Evolutionary conservation across 2,888 invertebrate species (phyloP).

Genomic region (Galerucella nymphaeae): DNA sequence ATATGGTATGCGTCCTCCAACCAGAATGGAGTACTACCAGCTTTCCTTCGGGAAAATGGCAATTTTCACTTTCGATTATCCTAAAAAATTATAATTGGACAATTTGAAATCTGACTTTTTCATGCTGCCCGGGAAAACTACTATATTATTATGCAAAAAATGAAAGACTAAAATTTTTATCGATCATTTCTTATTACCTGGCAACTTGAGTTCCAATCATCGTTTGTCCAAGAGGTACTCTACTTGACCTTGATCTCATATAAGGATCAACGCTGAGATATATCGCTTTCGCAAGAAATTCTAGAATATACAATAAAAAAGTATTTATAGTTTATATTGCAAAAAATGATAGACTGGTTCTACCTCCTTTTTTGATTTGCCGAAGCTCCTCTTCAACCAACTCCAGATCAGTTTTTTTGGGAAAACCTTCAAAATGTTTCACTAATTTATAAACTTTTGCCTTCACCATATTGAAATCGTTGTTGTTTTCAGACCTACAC

Average conservation of each 20-base stretch:
- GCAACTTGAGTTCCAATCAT: conserved; percentile 80
- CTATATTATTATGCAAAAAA: no score
- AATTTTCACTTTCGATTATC: conserved; percentile 74
- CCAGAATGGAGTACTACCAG: conserved; percentile 73
- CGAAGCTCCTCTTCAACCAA: conserved; percentile 76
- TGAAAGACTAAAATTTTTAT: no score
- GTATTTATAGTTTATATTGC: background rate
- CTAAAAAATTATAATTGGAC: conserved; percentile 59
- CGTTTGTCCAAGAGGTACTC: conserved; percentile 68
- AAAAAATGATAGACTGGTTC: no score
- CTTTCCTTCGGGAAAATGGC: conserved; percentile 73
- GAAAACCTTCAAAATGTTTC: conserved; percentile 75
- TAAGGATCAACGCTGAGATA: conserved; percentile 81
- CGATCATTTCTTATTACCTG: conserved; percentile 64
- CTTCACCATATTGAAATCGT: conserved; percentile 45
- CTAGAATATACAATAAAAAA: conserved; percentile 61
- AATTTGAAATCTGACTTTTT: background rate
- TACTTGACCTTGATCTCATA: conserved; percentile 71
- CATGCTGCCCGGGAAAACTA: no score
- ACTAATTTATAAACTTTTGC: conserved; percentile 72
- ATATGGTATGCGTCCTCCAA: conserved; percentile 73
- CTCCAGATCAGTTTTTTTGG: conserved; percentile 73
- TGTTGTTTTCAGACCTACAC: background rate
- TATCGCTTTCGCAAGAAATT: conserved; percentile 75
- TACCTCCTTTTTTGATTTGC: conserved; percentile 76